phyloP scores from a whole-genome alignment of 2,888 invertebrate species.

The Xestia c-nigrum region DNA sequence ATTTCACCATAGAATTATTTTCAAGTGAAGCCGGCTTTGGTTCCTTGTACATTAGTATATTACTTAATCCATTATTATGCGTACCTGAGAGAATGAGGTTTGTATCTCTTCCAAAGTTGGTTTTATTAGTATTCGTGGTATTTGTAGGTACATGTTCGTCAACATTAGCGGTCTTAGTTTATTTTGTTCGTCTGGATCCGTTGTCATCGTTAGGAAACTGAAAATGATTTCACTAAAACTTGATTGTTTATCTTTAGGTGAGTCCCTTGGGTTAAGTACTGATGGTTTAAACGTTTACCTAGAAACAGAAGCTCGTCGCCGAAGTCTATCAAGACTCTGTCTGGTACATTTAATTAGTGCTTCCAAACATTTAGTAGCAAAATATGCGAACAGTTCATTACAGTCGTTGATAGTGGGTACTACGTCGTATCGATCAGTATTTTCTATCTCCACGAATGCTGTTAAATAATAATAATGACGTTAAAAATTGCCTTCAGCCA shows the following conservation, averaged over 20 bases:
- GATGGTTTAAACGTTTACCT: constrained; percentile 71
- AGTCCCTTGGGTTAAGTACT: background rate
- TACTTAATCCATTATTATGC: background rate
- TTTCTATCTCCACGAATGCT: constrained; percentile 93
- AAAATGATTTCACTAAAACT: constrained; percentile 2
- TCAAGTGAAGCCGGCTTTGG: background rate
- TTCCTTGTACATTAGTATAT: background rate
- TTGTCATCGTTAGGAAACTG: constrained; percentile 88
- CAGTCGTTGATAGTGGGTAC: constrained; percentile 92
- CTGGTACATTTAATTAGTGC: constrained; percentile 94
- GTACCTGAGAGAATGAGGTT: constrained; percentile 90
- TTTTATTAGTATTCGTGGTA: constrained; percentile 91
- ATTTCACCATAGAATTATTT: background rate
- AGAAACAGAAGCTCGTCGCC: constrained; percentile 90
- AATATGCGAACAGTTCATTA: constrained; percentile 95
- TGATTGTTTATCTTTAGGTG: background rate
- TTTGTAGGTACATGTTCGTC: constrained; percentile 92
- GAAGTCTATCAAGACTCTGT: constrained; percentile 93
- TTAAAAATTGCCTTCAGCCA: background rate
- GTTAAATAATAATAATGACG: background rate
- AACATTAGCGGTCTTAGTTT: constrained; percentile 91
- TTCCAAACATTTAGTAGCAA: constrained; percentile 94
- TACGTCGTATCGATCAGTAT: constrained; percentile 90
- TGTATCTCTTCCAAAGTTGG: constrained; percentile 94
- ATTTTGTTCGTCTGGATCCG: constrained; percentile 85